These are phyloP conservation scores for Phrynocephalus forsythii DNA, from an alignment of 2,797 vertebrate species.

Conservation along the genomic window DNA sequence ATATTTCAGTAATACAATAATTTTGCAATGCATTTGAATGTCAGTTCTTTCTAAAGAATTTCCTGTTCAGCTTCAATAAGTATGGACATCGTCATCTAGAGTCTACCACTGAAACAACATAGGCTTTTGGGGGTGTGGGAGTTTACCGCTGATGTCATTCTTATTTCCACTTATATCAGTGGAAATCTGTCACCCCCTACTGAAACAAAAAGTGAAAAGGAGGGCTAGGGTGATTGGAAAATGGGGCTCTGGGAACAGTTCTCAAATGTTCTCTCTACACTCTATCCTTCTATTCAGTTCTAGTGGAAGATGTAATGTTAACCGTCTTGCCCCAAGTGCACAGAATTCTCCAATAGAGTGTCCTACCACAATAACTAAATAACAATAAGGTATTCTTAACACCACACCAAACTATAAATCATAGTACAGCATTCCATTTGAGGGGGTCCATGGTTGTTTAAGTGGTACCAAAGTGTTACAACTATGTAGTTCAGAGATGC, in stretches of 20 bases:
- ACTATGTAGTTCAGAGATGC: no score
- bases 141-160: neutral
- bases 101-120: neutral
- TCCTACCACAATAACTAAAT: no score
- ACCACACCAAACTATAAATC: no score
- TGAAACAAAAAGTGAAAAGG: neutral
- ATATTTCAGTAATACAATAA: neutral
- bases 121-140: neutral
- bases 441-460: no score
- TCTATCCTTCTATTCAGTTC: neutral
- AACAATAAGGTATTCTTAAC: no score
- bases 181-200: neutral
- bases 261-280: neutral
- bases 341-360: no score
- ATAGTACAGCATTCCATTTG: no score
- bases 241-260: neutral
- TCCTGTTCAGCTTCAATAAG: slow-evolving; percentile 30
- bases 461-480: no score
- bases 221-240: neutral
- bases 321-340: no score
- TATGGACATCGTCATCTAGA: slow-evolving; percentile 3
- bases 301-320: neutral
- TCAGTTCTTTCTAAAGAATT: neutral
- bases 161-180: neutral
- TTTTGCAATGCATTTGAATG: neutral